Evolutionary conservation across 2,113 vertebrate genomes (phyloP), one percentile per base, ranked within the genome.

Genomic region (Microcebus lehilahytsara): DNA sequence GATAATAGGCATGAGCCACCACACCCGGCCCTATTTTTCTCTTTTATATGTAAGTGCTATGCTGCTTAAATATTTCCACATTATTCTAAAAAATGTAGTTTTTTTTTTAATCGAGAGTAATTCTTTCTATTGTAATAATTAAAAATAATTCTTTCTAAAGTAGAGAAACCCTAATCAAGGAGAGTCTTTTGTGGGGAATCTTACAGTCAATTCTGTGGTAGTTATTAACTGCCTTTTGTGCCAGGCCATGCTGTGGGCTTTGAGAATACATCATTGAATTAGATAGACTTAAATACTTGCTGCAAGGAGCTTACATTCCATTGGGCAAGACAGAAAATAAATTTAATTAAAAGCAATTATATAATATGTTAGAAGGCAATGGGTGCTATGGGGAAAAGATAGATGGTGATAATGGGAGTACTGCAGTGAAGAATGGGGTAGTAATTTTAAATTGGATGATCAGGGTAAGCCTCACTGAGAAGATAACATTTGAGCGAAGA

Each of bases 111-210:
- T 16, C 11, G 62, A 42, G 37, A 72, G 14, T 81, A 81, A 49
- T 69, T 91, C 40, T 91, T 75, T 75, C n/a, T 89, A 58, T 77
- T 88, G 20, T 22, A 58, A 58, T 58, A 69, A 66, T 66, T 89
- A 27, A 85, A 87, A 87, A 49, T 74, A 2, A 78, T 94, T 49
- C 16, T 79, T 83, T 66, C 23, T 85, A 23, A 77, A 90, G 23
- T 85, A 91, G 83, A 91, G 23, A 89, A 88, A n/a, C 66, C 30
- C 20, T 89, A 95, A 80, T 83, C 58, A 64, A 95, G n/a, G 58
- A 75, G 40, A 7, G 87, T 87, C 64, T 90, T 79, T 96, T 95
- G 49, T 96, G 34, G 60, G 23, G 49, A 62, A 30, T 83, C 77
- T 58, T 91, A 0, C 34, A 9, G 78, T 80, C 77, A 78, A 2